Percentiles rank a stretch among this genome's conserved stretches.
phyloP scores from a whole-genome alignment of 1,140 invertebrate genomes.

The Elysia chlorotica region DNA sequence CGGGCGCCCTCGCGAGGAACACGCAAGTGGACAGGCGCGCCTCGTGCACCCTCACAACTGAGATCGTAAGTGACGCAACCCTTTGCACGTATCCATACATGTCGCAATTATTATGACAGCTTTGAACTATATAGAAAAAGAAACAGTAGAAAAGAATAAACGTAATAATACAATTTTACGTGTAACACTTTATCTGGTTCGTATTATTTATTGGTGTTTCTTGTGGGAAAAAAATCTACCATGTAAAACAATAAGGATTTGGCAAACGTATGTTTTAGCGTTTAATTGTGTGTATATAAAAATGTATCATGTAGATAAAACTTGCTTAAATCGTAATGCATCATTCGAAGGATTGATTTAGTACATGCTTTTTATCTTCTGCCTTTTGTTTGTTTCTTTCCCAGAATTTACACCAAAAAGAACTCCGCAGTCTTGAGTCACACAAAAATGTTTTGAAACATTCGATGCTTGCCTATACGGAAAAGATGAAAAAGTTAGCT shows the following conservation, averaged over 20 bases:
- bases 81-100: background rate
- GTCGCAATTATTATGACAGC: background rate
- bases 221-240: too few species aligned
- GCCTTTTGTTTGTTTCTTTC: too few species aligned
- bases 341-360: too few species aligned
- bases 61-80: background rate
- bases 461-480: background rate
- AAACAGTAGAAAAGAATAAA: background rate
- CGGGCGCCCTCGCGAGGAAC: background rate
- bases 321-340: too few species aligned
- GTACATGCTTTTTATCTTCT: too few species aligned
- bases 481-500: background rate
- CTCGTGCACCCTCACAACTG: background rate
- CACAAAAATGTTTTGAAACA: background rate
- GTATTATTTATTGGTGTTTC: too few species aligned
- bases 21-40: background rate
- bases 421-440: background rate
- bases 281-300: too few species aligned
- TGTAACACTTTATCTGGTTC: too few species aligned
- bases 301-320: too few species aligned
- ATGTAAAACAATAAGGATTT: too few species aligned
- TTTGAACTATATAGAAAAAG: background rate
- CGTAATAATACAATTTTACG: background rate
- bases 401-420: background rate
- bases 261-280: too few species aligned